These are phyloP conservation scores for Clarias pachynema DNA, from an alignment of 2,797 vertebrate genomes.

Conservation along the genomic window DNA sequence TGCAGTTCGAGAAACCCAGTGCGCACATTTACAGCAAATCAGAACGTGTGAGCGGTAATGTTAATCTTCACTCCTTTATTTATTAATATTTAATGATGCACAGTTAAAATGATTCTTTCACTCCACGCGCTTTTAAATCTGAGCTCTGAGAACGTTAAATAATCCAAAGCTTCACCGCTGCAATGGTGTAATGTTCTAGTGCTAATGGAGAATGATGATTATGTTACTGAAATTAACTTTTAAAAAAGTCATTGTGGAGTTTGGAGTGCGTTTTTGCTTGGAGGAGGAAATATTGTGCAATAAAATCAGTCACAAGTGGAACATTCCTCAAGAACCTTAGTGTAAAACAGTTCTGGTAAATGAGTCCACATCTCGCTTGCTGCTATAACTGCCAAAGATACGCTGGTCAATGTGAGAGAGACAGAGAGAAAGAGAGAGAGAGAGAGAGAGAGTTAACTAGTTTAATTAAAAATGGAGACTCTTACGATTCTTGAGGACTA, in stretches of 20 bases:
- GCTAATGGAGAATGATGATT: conserved; percentile 13
- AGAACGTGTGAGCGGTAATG: not conserved
- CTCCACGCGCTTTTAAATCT: not conserved
- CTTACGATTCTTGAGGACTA: not conserved
- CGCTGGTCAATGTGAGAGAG: not conserved
- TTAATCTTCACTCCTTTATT: not conserved
- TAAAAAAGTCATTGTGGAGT: not conserved
- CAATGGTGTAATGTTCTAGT: not conserved
- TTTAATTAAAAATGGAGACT: not conserved
- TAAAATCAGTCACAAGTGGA: not conserved
- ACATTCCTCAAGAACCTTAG: not conserved
- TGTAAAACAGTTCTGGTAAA: not conserved
- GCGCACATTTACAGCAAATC: conserved; percentile 1
- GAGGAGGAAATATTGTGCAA: not conserved
- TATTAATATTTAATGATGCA: conserved; percentile 4
- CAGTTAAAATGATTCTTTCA: not conserved
- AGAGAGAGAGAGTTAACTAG: not conserved
- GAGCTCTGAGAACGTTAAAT: conserved; percentile 14
- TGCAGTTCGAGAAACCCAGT: not conserved
- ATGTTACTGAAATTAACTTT: not conserved
- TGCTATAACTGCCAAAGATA: not conserved
- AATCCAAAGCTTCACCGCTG: not conserved
- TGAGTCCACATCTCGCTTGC: not conserved
- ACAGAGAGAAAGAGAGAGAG: not conserved
- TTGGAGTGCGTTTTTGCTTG: not conserved